A percentile compares a stretch with the other conserved stretches of the same genome.
These are phyloP conservation scores for Nudaria mundana DNA, from an alignment of 2,888 invertebrate genomes.

Conservation along the genomic window DNA sequence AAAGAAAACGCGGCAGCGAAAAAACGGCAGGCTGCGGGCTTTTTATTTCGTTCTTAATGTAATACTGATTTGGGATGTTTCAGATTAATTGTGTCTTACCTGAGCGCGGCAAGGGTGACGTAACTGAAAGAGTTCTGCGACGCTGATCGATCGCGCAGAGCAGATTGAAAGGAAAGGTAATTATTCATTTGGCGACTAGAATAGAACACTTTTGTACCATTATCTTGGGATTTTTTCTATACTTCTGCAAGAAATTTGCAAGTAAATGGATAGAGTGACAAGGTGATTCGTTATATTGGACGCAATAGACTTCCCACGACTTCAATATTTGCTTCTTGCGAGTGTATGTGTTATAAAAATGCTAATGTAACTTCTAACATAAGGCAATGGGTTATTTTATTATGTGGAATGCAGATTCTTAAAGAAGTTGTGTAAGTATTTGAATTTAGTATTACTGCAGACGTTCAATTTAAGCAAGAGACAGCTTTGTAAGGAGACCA, in stretches of 20 bases:
- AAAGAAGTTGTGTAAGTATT: slow-evolving; percentile 27
- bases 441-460: slow-evolving; percentile 17
- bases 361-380: slow-evolving; percentile 31
- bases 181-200: slow-evolving; percentile 81
- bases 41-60: slow-evolving; percentile 79
- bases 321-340: slow-evolving; percentile 47
- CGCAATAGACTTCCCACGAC: slow-evolving; percentile 67
- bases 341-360: slow-evolving; percentile 37
- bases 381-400: slow-evolving; percentile 28
- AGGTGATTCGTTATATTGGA: slow-evolving; percentile 72
- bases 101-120: slow-evolving; percentile 76
- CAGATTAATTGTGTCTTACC: slow-evolving; percentile 80
- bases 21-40: slow-evolving; percentile 72
- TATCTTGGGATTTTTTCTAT: slow-evolving; percentile 72
- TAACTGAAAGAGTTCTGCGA: slow-evolving; percentile 78
- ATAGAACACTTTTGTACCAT: slow-evolving; percentile 81
- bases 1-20: slow-evolving; percentile 77
- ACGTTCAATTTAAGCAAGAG: too few species aligned
- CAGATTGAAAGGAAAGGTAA: slow-evolving; percentile 81
- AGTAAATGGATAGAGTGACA: slow-evolving; percentile 77
- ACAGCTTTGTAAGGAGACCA: too few species aligned
- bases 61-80: slow-evolving; percentile 81
- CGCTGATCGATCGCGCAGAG: slow-evolving; percentile 76
- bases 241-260: slow-evolving; percentile 79
- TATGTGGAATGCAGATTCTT: too few species aligned